Base-by-base conservation (phyloP, 2,113 vertebrate species). In the Brachyhypopomus occidentalis region DNA sequence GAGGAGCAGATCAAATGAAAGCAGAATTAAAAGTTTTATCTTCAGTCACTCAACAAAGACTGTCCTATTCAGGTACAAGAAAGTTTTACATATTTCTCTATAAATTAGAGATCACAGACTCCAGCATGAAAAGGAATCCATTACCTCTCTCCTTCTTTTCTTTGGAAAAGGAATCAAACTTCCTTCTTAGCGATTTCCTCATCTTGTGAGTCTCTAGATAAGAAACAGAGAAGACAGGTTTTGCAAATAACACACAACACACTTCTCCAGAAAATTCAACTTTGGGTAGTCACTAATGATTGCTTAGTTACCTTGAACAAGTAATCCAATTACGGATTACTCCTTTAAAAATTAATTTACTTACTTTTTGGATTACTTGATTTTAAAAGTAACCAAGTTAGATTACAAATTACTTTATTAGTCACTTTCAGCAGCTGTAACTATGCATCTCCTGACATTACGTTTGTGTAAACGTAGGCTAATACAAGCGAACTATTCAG, bases 161-260 rank as follows among this genome's bases (percentile, higher is more conserved):
- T 86, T 95, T 96, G 0, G 95, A 95, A 66, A 95, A 94, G 5
- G 92, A 95, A 85, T 96, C 95, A 85, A 96, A 93, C 79, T 94
- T 96, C 87, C 93, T 91, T 60, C 93, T 87, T 48, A 96, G 87
- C 0, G 94, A 95, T 85, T 95, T 96, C 20, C 88, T 90, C 62
- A 93, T 89, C 71, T 93, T 96, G n/a, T 80, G 91, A 30, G 79
- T 90, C 82, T 89, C 95, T 96, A 71, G 66, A 66, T 22, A 79
- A 75, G 76, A n/a, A 69, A 78, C 41, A 23, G 59, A 45, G 8
- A 48, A 70, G 7, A 80, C 0, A 9, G 2, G n/a, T 14, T 48
- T 45, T 30, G 20, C 17, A 56, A 19, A 72, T 19, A 9, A 17
- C n/a, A 66, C 7, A 12, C 4, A 55, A 22, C 63, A 25, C 4